Percentiles rank a stretch among this genome's conserved stretches.
Evolutionary conservation across 2,888 invertebrate genomes (phyloP).

Genomic region (Tineola bisselliella): DNA sequence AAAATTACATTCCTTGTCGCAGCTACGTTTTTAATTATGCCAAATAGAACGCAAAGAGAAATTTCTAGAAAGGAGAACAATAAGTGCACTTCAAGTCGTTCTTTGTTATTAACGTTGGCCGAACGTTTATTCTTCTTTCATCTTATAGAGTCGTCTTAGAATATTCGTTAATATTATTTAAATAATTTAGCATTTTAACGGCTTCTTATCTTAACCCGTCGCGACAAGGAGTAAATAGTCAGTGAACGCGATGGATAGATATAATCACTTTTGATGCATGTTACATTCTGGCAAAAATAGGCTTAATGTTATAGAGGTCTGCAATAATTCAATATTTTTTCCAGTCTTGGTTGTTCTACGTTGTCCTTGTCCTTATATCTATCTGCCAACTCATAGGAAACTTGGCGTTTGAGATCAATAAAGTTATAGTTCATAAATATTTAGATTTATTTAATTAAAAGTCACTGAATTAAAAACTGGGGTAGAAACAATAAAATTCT

Average conservation of each 20-base stretch:
- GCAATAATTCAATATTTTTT: background rate
- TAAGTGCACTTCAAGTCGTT: background rate
- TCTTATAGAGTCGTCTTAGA: too few relatives aligned
- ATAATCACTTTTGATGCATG: too few relatives aligned
- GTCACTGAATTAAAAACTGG: background rate
- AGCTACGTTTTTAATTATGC: background rate
- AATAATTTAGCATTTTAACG: too few relatives aligned
- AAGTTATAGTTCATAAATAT: background rate
- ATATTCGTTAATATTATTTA: too few relatives aligned
- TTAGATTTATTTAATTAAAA: background rate
- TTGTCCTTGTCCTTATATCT: too few relatives aligned
- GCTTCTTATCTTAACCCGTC: too few relatives aligned
- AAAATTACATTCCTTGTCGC: background rate
- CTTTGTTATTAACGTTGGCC: background rate
- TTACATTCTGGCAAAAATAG: background rate
- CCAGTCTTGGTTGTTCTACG: too few relatives aligned
- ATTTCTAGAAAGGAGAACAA: background rate
- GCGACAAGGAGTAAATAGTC: too few relatives aligned
- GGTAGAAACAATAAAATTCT: constrained; percentile 1
- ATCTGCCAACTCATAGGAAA: too few relatives aligned
- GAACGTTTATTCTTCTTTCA: too few relatives aligned
- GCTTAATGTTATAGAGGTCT: background rate
- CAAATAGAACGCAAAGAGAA: background rate
- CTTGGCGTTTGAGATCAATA: too few relatives aligned
- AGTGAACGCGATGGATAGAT: too few relatives aligned